Base-by-base conservation (phyloP, 2,113 vertebrate species). In the Tupaia tana region DNA sequence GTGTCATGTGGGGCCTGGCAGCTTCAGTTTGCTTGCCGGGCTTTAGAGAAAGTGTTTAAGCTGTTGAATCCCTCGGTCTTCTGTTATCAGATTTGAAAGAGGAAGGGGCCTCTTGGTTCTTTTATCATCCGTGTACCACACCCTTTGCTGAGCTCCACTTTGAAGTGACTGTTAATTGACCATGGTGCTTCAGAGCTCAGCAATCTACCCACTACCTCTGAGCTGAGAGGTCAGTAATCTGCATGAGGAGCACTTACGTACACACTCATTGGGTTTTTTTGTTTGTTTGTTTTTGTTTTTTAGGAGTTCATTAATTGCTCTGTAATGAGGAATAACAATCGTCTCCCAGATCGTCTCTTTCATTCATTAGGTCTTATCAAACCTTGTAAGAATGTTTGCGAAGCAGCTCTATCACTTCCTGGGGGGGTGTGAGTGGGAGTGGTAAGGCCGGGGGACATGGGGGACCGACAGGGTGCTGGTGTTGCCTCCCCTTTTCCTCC, bases 281-380 rank as follows among this genome's bases (percentile, higher is more conserved):
- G n/a, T n/a, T 43, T 3, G 43, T 43, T 43, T 43, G 43, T 89
- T 25, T 84, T 81, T 59, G 61, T 91, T 74, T 63, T 83, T 52
- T 78, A 69, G 27, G 13, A 91, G 64, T 89, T 95, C n/a, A 94
- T 34, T 34, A 34, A 78, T 58, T 94, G 31, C 52, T 96, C 73
- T 96, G 9, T 66, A 66, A 52, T 29, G 31, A 71, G 13, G 4
- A 79, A 64, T 73, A 73, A 74, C 13, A 61, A 7, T 58, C 58
- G 14, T 58, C 10, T 8, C 29, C 1, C 9, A 69, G 64, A 16
- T 54, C 43, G 81, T n/a, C 16, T 85, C 7, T 69, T 66, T 75
- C 59, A 22, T 82, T 89, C 20, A 74, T 29, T 59, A 73, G 52
- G 2, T 54, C 88, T 87, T 86, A 74, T 43, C 6, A 43, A 52